Evolutionary conservation across 1,140 invertebrate species (phyloP).

Genomic region (Rhizoglyphus robini): DNA sequence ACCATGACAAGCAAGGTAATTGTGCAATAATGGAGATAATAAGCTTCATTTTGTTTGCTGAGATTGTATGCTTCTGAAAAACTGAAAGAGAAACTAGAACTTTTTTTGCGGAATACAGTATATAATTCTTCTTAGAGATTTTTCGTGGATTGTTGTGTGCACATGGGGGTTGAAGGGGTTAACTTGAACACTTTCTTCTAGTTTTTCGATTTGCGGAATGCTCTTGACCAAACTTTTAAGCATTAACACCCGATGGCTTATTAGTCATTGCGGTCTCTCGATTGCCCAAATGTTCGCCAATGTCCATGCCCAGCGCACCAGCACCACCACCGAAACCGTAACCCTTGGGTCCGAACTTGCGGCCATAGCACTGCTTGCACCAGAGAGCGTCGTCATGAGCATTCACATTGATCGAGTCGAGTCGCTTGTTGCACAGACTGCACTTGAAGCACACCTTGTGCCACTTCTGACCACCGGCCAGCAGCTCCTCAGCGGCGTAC

Average conservation of each 20-base stretch:
- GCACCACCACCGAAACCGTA: constrained; percentile 19
- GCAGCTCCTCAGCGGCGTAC: constrained; percentile 93
- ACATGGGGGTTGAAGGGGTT: too few relatives aligned
- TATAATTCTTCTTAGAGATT: too few relatives aligned
- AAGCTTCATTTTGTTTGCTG: not conserved
- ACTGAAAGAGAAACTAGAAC: not conserved
- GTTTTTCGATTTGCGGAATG: too few relatives aligned
- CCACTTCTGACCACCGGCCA: constrained; percentile 93
- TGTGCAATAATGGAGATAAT: too few relatives aligned
- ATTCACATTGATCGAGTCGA: constrained; percentile 91
- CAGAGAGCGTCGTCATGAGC: constrained; percentile 88
- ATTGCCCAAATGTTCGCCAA: constrained; percentile 60
- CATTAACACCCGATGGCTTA: constrained; percentile 10
- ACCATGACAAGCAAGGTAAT: too few relatives aligned
- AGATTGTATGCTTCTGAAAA: not conserved
- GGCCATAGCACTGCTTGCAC: constrained; percentile 93
- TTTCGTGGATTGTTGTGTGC: too few relatives aligned
- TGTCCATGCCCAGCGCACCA: constrained; percentile 61
- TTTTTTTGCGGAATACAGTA: too few relatives aligned
- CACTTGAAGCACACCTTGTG: constrained; percentile 99
- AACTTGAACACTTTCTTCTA: too few relatives aligned
- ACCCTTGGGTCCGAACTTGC: constrained; percentile 92
- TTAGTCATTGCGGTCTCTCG: constrained; percentile 2
- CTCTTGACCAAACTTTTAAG: not conserved
- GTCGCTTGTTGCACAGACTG: constrained; percentile 85